Evolutionary conservation across 2,888 invertebrate species (phyloP), one percentile per base, ranked within the genome.

Genomic region (Lymantria dispar): DNA sequence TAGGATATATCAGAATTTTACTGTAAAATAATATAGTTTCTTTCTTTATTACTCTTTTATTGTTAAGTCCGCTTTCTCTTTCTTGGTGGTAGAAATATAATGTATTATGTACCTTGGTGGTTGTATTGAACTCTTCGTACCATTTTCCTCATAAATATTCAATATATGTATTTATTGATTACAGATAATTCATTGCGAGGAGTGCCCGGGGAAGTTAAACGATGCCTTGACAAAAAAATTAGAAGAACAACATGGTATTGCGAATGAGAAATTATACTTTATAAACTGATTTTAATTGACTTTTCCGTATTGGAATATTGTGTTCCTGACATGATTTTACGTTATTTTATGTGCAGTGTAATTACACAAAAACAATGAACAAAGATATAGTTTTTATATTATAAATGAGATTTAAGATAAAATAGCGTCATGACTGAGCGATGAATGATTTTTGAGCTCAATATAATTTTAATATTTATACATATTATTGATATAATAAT

Each of bases 241-340:
- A 74, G 89, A 56, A 77, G 91, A 72, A 91, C 92, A 0, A 92
- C 91, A 12, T 92, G 92, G 92, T 92, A 92, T 62, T 90, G 91
- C 62, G 91, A 92, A 78, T 90, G 85, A 91, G 59, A 47, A 11
- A 29, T 3, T 13, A 48, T 13, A 8, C 7, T 40, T 41, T 14
- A 45, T 40, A 38, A 44, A 51, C 15, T 53, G 33, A 41, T 54
- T 42, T 52, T 43, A 43, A 43, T 43, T 51, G 47, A 58, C 57
- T 54, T 54, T 51, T 51, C 56, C 44, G 29, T 11, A 5, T 8
- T 50, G 58, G 52, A 54, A 51, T 37, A 47, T 45, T 49, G 38
- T 38, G 13, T 39, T 46, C 37, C 50, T 47, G 42, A 56, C 41
- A 44, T 52, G 47, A 52, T 45, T 47, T 11, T 43, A 45, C 22